Evolutionary conservation across 2,888 invertebrate species (phyloP).

Genomic region (Drosophila setosimentum): DNA sequence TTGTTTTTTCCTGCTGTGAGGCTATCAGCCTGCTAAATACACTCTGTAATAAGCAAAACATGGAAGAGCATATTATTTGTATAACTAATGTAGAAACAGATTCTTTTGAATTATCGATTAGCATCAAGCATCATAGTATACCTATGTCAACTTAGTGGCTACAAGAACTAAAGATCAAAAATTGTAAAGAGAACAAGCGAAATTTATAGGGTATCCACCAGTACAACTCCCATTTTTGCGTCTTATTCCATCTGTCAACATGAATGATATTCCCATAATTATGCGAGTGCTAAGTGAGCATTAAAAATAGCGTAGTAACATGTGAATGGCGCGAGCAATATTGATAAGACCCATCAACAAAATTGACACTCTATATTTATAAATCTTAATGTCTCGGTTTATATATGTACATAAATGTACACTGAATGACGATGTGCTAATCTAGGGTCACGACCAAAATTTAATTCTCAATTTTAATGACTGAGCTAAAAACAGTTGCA

Average conservation of each 20-base stretch:
- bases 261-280: slow-evolving; percentile 28
- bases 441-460: slow-evolving; percentile 55
- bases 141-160: background rate
- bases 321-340: slow-evolving; percentile 71
- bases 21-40: slow-evolving; percentile 54
- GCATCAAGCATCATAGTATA: background rate
- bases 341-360: slow-evolving; percentile 49
- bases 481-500: slow-evolving; percentile 13
- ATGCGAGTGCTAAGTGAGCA: slow-evolving; percentile 11
- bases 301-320: slow-evolving; percentile 64
- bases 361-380: slow-evolving; percentile 17
- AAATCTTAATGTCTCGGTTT: background rate
- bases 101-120: background rate
- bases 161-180: background rate
- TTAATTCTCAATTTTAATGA: slow-evolving; percentile 34
- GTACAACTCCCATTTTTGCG: background rate
- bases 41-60: background rate
- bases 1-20: slow-evolving; percentile 44
- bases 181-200: background rate
- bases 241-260: slow-evolving; percentile 6
- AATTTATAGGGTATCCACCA: background rate
- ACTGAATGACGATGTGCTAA: slow-evolving; percentile 34
- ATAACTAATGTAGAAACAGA: background rate
- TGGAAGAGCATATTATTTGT: background rate
- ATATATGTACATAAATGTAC: background rate